These are phyloP conservation scores for Microvelia longipes DNA, from an alignment of 1,140 invertebrate species.

Conservation along the genomic window DNA sequence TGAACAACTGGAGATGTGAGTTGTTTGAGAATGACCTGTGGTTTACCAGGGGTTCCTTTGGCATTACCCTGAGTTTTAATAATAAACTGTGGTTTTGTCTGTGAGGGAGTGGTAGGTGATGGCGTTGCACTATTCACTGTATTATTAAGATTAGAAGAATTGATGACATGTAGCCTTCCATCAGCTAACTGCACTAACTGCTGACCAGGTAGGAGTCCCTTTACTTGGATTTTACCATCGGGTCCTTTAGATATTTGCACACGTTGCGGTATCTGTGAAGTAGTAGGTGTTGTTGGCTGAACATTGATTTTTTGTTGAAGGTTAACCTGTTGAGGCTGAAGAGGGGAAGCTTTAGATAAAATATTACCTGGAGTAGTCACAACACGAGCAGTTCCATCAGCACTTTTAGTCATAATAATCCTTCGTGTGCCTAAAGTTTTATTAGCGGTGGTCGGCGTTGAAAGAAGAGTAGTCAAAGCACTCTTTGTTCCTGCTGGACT, in stretches of 20 bases:
- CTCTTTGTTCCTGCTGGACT: slow-evolving; percentile 42
- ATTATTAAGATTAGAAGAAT: slow-evolving; percentile 13
- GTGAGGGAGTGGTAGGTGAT: neutral
- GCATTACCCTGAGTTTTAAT: neutral
- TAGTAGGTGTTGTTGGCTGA: neutral
- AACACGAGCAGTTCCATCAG: slow-evolving; percentile 59
- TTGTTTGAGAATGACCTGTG: slow-evolving; percentile 22
- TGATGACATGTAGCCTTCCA: slow-evolving; percentile 75
- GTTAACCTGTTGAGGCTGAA: slow-evolving; percentile 32
- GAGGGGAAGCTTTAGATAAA: slow-evolving; percentile 32
- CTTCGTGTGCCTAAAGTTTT: slow-evolving; percentile 51
- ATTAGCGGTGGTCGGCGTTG: slow-evolving; percentile 41
- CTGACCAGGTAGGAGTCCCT: slow-evolving; percentile 75
- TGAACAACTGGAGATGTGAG: slow-evolving; percentile 15
- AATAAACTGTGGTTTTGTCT: slow-evolving; percentile 6
- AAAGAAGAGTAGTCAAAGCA: slow-evolving; percentile 48
- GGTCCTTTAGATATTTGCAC: slow-evolving; percentile 79
- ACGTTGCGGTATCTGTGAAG: slow-evolving; percentile 40
- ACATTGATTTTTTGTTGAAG: slow-evolving; percentile 24
- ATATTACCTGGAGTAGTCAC: slow-evolving; percentile 42
- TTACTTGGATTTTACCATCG: slow-evolving; percentile 80
- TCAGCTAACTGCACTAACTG: slow-evolving; percentile 84
- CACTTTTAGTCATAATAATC: slow-evolving; percentile 64
- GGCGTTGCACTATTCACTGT: slow-evolving; percentile 10
- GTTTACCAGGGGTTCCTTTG: slow-evolving; percentile 10